Evolutionary conservation across 2,888 invertebrate genomes (phyloP), one percentile per base, ranked within the genome.

Genomic region (Rhorus exstirpatorius): DNA sequence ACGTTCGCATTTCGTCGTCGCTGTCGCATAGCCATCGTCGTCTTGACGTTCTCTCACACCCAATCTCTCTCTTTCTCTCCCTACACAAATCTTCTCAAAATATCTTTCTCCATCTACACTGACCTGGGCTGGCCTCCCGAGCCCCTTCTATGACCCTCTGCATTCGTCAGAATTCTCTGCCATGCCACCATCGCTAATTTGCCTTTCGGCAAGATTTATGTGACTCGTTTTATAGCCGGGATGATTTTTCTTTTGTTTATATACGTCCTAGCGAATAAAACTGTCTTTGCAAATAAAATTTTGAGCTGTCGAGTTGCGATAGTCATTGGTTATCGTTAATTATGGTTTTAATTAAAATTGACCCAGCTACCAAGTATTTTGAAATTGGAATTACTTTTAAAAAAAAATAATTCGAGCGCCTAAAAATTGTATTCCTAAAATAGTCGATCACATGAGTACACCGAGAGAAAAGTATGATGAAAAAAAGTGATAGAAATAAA

Each of bases 81-180:
- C 65, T 44, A 41, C 49, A 35, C 70, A 55, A 38, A 78, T 70
- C 77, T 74, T 85, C 83, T 82, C 67, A 75, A 85, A 85, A 85
- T 85, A 83, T 83, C 83, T 79, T 68, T 51, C 63, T 35, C 63
- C 78, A 75, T 79, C 60, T 68, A n/a, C n/a, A 60, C 67, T 67
- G 70, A 72, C 61, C 81, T 68, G 70, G 60, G 60, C 61, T 35
- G 21, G 51, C 68, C 74, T 60, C 60, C 8, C 38, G 38, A 58
- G n/a, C 46, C 65, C 60, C 51, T 44, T 41, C 49, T 84, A 63
- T 71, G 70, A 77, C 77, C 68, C 67, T 68, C 68, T 8, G 38
- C 31, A 38, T 49, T 58, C 46, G 17, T 58, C 38, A 24, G 41
- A 44, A 67, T 51, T 31, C 17, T 31, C 35, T n/a, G n/a, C n/a